phyloP scores from a whole-genome alignment of 2,797 vertebrate genomes.

The Rhabdophis nuchalis region DNA sequence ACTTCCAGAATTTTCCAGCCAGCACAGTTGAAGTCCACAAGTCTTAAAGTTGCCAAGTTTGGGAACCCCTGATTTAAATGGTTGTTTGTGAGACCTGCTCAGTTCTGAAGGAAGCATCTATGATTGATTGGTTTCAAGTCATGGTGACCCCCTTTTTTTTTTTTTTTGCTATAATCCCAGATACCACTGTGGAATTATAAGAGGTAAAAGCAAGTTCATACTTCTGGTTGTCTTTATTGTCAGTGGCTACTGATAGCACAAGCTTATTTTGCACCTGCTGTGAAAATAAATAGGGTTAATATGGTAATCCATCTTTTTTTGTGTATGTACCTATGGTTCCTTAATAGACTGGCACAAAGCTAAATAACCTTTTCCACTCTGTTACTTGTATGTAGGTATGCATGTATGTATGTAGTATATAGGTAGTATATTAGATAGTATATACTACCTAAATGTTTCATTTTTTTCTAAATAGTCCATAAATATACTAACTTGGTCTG shows the following conservation, averaged over 20 bases:
- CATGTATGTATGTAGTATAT: too few species aligned
- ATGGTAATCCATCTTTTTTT: conserved; percentile 14
- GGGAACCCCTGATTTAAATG: conserved; percentile 48
- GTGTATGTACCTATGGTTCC: conserved; percentile 25
- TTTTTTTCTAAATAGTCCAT: neutral
- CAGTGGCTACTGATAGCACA: conserved; percentile 8
- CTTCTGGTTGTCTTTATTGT: conserved; percentile 8
- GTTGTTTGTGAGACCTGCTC: conserved; percentile 25
- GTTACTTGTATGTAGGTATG: neutral
- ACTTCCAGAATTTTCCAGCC: too few species aligned
- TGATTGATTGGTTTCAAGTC: conserved; percentile 25
- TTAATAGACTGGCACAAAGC: conserved; percentile 19
- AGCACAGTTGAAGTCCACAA: too few species aligned
- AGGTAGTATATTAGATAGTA: too few species aligned
- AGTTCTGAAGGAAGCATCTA: conserved; percentile 12
- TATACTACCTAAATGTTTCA: conserved; percentile 33
- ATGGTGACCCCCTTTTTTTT: conserved; percentile 3
- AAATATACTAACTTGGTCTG: neutral
- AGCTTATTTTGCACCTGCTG: conserved; percentile 35
- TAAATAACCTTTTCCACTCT: conserved; percentile 6
- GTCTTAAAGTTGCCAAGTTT: too few species aligned
- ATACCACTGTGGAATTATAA: conserved; percentile 45
- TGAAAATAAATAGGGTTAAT: conserved; percentile 43
- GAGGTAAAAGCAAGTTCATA: conserved; percentile 40
- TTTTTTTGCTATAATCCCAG: conserved; percentile 45